Evolutionary conservation across 2,888 invertebrate genomes (phyloP).

Genomic region (Apotomis capreana): DNA sequence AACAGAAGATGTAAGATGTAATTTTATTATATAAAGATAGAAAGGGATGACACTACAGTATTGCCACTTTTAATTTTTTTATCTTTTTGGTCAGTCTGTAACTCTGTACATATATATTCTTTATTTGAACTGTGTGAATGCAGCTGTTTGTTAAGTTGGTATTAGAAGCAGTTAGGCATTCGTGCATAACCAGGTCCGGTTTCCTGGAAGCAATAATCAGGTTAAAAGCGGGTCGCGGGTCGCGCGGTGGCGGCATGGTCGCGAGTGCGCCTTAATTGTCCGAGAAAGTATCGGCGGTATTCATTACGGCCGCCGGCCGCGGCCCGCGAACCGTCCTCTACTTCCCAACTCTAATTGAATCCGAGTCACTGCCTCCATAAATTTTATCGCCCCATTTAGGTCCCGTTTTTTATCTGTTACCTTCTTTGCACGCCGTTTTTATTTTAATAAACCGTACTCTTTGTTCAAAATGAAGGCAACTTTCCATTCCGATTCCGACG

Average conservation of each 20-base stretch:
- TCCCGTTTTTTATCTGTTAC: conserved; percentile 57
- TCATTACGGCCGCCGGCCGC: conserved; percentile 49
- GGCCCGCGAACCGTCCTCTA: conserved; percentile 45
- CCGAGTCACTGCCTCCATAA: conserved; percentile 59
- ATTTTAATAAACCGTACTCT: conserved; percentile 44
- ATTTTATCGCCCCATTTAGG: conserved; percentile 62
- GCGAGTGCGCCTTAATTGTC: conserved; percentile 25
- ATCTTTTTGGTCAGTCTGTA: too few species aligned
- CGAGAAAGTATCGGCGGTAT: conserved; percentile 44
- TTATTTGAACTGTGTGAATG: too few species aligned
- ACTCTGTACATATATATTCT: too few species aligned
- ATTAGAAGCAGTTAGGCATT: too few species aligned
- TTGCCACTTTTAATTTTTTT: too few species aligned
- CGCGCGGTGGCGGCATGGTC: conserved; percentile 16
- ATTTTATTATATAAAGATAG: too few species aligned
- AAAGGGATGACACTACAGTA: too few species aligned
- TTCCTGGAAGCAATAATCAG: conserved; percentile 17
- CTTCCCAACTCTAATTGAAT: conserved; percentile 58
- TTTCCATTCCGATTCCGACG: neutral
- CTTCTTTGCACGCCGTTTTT: conserved; percentile 53
- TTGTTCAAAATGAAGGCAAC: conserved; percentile 14
- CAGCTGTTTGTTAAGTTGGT: too few species aligned
- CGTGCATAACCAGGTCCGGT: neutral
- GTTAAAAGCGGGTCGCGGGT: neutral
- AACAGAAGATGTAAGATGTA: too few species aligned